Evolutionary conservation across 2,888 invertebrate genomes (phyloP).

Genomic region (Caenorhabditis sp.): DNA sequence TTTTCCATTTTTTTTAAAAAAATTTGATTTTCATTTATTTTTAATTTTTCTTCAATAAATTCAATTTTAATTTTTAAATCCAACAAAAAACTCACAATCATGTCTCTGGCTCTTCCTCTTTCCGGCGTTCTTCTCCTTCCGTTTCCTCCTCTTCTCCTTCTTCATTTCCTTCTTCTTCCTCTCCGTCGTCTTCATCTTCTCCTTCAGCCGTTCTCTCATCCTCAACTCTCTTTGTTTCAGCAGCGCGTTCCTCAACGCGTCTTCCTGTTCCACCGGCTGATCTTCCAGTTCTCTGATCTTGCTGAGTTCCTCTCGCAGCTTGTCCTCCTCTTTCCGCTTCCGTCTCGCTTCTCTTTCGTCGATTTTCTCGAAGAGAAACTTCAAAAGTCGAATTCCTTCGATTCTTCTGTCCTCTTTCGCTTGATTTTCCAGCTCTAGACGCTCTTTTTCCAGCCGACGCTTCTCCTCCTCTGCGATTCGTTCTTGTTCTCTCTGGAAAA

Average conservation of each 20-base stretch:
- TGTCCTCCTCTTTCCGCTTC: conserved; percentile 62
- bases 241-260: conserved; percentile 64
- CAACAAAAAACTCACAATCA: conserved; percentile 40
- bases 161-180: conserved; percentile 25
- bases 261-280: conserved; percentile 63
- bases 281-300: conserved; percentile 58
- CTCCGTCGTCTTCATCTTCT: conserved; percentile 42
- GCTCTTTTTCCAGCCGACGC: conserved; percentile 51
- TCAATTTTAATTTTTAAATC: too few species aligned
- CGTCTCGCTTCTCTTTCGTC: conserved; percentile 62
- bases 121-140: conserved; percentile 21
- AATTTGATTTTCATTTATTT: background rate
- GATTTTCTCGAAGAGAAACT: conserved; percentile 69
- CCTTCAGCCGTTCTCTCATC: conserved; percentile 66
- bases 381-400: conserved; percentile 69
- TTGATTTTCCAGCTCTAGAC: conserved; percentile 23
- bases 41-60: background rate
- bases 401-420: conserved; percentile 33
- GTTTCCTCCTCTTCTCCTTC: conserved; percentile 22
- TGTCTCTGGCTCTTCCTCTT: conserved; percentile 15
- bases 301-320: conserved; percentile 55
- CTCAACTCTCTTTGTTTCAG: conserved; percentile 66
- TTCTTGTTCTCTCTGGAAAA: conserved; percentile 63
- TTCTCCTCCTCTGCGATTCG: conserved; percentile 65
- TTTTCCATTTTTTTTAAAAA: background rate